Evolutionary conservation across 2,113 vertebrate species (phyloP), one percentile per base, ranked within the genome.

Genomic region (Hoplias malabaricus): DNA sequence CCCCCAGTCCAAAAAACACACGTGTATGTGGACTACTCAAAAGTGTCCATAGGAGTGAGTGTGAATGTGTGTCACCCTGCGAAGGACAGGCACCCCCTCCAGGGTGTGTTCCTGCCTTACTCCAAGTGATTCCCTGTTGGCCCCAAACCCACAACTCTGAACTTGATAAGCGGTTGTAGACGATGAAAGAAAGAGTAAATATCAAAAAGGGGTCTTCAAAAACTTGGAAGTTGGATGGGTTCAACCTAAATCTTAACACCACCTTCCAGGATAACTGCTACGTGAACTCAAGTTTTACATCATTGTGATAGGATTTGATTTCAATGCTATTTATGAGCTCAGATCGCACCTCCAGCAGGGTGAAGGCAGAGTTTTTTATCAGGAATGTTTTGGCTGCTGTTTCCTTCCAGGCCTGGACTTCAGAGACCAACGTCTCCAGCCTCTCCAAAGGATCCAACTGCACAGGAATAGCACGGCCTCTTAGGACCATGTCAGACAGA

Each of bases 361-460:
- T 93, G 3, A 92, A 92, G 0, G 91, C 86, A 0, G 95, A 96
- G 81, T 94, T 94, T 84, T 95, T 93, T 0, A 82, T 90, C 77
- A 98, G 91, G 74, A 99, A 98, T 0, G 93, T 91, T 80, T 90
- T 86, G 1, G 93, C 90, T 76, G 95, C 95, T 66, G 93, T 94
- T 61, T 96, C 93, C 86, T 95, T 98, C 97, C 97, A 99, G 0
- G 90, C 89, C 36, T 95, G 93, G 68, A 96, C 95, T 65, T 98
- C 94, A 0, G 88, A 83, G 78, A 98, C 91, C 69, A 98, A 79
- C 7, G 89, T 84, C 86, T 98, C 96, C 83, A 99, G 90, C 62
- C 92, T 86, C 0, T 95, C 93, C 80, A 99, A 82, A 36, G 95
- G 89, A 29, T 94, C 95, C 84, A 99, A 92, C 53, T 94, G 93